Evolutionary conservation across 2,888 invertebrate species (phyloP).

Genomic region (Nomada goodeniana): DNA sequence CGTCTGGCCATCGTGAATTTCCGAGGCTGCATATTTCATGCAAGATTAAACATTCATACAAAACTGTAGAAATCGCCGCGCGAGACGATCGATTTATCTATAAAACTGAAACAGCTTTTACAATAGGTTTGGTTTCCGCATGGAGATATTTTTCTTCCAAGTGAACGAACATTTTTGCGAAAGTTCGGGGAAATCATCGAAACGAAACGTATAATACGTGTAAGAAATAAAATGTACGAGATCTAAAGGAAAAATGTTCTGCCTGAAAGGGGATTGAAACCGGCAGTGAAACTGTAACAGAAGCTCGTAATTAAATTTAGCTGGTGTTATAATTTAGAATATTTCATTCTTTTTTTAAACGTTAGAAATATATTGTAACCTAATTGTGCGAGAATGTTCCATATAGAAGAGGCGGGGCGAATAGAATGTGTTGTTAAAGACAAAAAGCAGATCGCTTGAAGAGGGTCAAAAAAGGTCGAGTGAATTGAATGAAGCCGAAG

Average conservation of each 20-base stretch:
- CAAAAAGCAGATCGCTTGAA: background rate
- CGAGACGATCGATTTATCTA: background rate
- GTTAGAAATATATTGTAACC: no score
- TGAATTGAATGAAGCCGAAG: background rate
- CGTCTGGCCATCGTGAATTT: slow-evolving; percentile 12
- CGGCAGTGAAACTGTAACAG: no score
- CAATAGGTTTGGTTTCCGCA: background rate
- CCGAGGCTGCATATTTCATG: slow-evolving; percentile 20
- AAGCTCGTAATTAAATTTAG: no score
- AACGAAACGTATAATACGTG: no score
- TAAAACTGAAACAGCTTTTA: background rate
- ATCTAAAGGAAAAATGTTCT: no score
- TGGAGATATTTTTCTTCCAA: background rate
- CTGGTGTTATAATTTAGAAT: no score
- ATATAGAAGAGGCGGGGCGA: background rate
- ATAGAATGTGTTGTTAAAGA: background rate
- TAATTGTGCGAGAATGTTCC: no score
- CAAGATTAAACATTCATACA: slow-evolving; percentile 15
- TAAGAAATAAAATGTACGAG: no score
- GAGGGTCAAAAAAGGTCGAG: no score
- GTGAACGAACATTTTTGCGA: background rate
- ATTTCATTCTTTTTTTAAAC: no score
- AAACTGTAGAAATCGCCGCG: background rate
- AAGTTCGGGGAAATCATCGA: no score
- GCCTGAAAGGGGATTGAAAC: no score